Evolutionary conservation across 1,140 invertebrate species (phyloP).

Genomic region (Ptiloglossa arizonensis): DNA sequence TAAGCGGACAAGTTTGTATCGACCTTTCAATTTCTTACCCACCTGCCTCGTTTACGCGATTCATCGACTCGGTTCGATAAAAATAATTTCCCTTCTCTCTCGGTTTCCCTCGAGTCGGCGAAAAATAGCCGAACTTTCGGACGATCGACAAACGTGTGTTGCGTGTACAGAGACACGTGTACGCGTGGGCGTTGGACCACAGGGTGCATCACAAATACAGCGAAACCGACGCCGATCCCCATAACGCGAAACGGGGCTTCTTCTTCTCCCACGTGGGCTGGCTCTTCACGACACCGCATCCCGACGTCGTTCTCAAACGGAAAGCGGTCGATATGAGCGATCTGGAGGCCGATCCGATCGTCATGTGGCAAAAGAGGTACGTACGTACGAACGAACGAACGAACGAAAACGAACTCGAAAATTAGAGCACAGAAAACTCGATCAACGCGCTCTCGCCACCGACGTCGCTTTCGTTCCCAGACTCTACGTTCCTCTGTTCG

Average conservation of each 20-base stretch:
- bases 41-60: neutral
- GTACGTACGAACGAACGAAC: too few species aligned
- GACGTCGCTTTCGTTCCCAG: slow-evolving; percentile 73
- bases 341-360: slow-evolving; percentile 91
- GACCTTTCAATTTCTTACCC: neutral
- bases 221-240: slow-evolving; percentile 92
- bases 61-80: too few species aligned
- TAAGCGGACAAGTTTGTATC: slow-evolving; percentile 90
- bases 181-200: slow-evolving; percentile 91
- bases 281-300: slow-evolving; percentile 90
- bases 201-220: slow-evolving; percentile 92
- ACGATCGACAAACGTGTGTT: slow-evolving; percentile 1
- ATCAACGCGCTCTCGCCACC: too few species aligned
- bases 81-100: too few species aligned
- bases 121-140: neutral
- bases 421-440: too few species aligned
- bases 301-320: slow-evolving; percentile 89
- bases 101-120: too few species aligned
- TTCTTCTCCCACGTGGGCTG: slow-evolving; percentile 92
- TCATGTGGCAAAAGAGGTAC: slow-evolving; percentile 93
- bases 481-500: slow-evolving; percentile 89
- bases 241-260: slow-evolving; percentile 90
- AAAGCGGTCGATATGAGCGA: slow-evolving; percentile 91
- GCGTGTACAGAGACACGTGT: slow-evolving; percentile 84
- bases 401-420: neutral